A percentile compares a stretch with the other conserved stretches of the same genome.
These are phyloP conservation scores for Lymantria dispar DNA, from an alignment of 2,888 invertebrate genomes.

Conservation along the genomic window DNA sequence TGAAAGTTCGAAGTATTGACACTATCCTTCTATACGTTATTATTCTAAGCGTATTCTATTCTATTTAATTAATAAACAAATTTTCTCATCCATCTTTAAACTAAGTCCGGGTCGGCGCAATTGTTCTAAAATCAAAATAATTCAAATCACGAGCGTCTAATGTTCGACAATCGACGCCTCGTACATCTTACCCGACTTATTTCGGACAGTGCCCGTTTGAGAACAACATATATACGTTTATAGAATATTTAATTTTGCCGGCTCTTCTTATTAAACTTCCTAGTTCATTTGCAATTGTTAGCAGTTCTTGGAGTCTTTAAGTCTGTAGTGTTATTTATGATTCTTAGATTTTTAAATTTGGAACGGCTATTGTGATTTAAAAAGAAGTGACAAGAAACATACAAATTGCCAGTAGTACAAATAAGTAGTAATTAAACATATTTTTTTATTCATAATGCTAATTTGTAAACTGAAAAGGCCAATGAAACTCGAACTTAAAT, in stretches of 20 bases:
- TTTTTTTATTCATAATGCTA: too few species aligned
- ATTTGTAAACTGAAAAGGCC: too few species aligned
- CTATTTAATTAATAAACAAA: too few species aligned
- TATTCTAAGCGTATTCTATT: too few species aligned
- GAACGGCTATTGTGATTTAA: not conserved
- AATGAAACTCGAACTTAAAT: too few species aligned
- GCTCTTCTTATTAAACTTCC: constrained; percentile 33
- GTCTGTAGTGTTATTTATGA: constrained; percentile 50
- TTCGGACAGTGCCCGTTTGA: constrained; percentile 60
- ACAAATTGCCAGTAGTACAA: too few species aligned
- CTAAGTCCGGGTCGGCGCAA: constrained; percentile 54
- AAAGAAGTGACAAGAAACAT: too few species aligned
- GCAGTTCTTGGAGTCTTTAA: constrained; percentile 63
- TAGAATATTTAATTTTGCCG: constrained; percentile 49
- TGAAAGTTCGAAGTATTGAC: too few species aligned
- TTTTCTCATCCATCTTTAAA: constrained; percentile 19
- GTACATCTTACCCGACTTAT: constrained; percentile 51
- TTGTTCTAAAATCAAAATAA: constrained; percentile 40
- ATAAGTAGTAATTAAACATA: too few species aligned
- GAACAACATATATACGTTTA: constrained; percentile 46
- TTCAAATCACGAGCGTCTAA: constrained; percentile 57
- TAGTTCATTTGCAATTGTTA: constrained; percentile 58
- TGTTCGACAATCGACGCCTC: constrained; percentile 70
- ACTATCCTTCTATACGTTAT: too few species aligned
- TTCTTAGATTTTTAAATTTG: constrained; percentile 9